Base-by-base conservation (phyloP, 2,797 vertebrate genomes). In the Liparis tanakae region DNA sequence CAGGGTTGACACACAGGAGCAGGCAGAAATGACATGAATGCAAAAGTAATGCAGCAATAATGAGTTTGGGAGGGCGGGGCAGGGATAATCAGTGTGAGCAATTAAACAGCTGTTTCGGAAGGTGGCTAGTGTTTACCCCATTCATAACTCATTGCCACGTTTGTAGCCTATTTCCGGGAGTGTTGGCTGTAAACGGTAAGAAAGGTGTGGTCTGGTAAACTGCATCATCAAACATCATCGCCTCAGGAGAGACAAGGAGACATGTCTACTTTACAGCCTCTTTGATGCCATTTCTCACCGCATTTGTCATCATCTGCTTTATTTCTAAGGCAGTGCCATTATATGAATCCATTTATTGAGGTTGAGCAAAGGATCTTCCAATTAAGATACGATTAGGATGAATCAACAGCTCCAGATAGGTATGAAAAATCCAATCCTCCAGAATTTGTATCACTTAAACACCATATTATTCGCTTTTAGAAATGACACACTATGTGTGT, bases 41-140 rank as follows among this genome's bases (percentile, higher is more conserved):
- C 22, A 59, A 50, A 70, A 58, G 46, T 36, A 41, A 41, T 58
- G 12, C 57, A 25, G 39, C 39, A 44, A 12, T 37, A 58, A 36
- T 66, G 55, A 80, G 59, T 43, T 20, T 30, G 25, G 25, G 25
- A 30, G 25, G 25, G 25, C 25, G 5, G 15, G 15, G 4, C n/a
- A 13, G 10, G 5, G 51, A 44, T 48, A 62, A 72, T 67, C 59
- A 54, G 65, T 20, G 33, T 20, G 18, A 68, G 62, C n/a, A 60
- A 65, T 56, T 50, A 70, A 80, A 76, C 72, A 77, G 72, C 67
- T 79, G 74, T 55, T 82, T 3, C 20, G 30, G 22, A 63, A 67
- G 25, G 18, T 44, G 59, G 44, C 34, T 43, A 63, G 71, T 79
- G 62, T 74, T 82, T 72, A 72, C 41, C 33, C 62, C 43, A 51